Base-by-base conservation (phyloP, 2,888 invertebrate genomes). In the Sialis lutaria region DNA sequence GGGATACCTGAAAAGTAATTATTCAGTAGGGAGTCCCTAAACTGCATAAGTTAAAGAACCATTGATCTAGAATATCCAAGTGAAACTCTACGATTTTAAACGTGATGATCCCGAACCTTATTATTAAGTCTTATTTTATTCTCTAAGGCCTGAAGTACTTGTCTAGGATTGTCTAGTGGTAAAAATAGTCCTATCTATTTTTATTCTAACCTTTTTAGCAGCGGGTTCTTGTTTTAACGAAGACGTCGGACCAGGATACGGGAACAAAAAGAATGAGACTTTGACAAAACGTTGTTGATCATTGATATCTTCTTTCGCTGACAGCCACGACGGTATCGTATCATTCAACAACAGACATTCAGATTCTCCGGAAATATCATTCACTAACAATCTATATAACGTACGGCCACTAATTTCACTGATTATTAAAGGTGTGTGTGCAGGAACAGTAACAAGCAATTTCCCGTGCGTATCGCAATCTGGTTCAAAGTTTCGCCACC, bases 391-490 rank as follows among this genome's bases (percentile, higher is more conserved):
- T 49, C 97, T 76, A 60, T 97, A 93, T 50, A 98, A 69, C 0
- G 97, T 96, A 54, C 96, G 76, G 1, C 96, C 97, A 44, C 91
- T 90, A 50, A 91, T 86, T 73, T 97, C 96, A 65, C 95, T 95
- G n/a, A 47, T 40, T 40, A 47, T 40, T 5, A 47, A 42, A 1
- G 98, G 98, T 7, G 95, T 97, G 62, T 98, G 96, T 48, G 81
- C 77, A 10, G 97, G 95, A 47, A 98, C 87, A 61, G 79, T 82
- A 63, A 96, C 95, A 64, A 83, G 88, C 50, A 77, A 79, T 56
- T 83, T 79, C 31, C 77, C 78, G 55, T 79, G 76, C 37, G 77
- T 78, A 55, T 84, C 83, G 4, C 22, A 22, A 44, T 85, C 83
- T 7, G 76, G 72, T 51, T 76, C 74, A 47, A 74, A 67, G 32